Conservation (phyloP, 2,797 vertebrate genomes). For the Lepilemur septentrionalis region DNA sequence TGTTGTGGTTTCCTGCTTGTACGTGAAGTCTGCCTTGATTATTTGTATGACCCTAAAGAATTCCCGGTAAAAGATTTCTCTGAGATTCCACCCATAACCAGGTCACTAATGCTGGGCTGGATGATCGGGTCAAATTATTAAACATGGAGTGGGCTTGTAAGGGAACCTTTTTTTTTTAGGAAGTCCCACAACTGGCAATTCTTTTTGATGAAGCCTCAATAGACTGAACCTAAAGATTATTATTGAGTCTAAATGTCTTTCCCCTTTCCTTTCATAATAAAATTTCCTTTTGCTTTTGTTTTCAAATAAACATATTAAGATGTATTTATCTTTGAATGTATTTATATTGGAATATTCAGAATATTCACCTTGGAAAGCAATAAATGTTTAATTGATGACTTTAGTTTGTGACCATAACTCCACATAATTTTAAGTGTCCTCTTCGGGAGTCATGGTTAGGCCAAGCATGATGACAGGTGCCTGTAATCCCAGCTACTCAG, state of each 20-base stretch:
- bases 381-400: constrained; percentile 4
- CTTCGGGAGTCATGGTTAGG: constrained; percentile 21
- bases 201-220: background rate
- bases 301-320: background rate
- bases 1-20: background rate
- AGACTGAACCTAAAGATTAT: background rate
- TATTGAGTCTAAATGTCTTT: background rate
- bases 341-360: constrained; percentile 35
- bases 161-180: background rate
- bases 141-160: background rate
- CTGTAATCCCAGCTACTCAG: background rate
- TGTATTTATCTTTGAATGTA: background rate
- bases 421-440: constrained; percentile 16
- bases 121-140: background rate
- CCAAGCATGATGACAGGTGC: background rate
- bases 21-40: constrained; percentile 16
- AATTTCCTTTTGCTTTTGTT: background rate
- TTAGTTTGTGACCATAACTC: background rate
- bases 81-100: background rate
- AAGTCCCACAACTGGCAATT: background rate
- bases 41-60: constrained; percentile 1
- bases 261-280: background rate
- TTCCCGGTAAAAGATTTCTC: background rate
- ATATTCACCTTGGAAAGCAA: background rate
- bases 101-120: background rate